phyloP scores from a whole-genome alignment of 2,888 invertebrate genomes.

The Eristalis arbustorum region DNA sequence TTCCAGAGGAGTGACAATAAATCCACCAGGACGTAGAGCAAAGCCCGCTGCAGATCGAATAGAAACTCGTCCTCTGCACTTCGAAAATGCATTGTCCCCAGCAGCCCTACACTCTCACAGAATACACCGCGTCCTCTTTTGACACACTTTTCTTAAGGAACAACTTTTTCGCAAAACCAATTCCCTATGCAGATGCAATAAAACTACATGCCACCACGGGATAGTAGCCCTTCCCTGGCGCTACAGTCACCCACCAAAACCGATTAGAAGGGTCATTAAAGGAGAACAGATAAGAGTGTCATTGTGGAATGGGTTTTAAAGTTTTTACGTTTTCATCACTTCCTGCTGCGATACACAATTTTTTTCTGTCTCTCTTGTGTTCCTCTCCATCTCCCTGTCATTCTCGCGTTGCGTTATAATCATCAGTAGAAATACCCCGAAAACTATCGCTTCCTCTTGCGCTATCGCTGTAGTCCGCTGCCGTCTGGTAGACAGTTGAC shows the following conservation, averaged over 20 bases:
- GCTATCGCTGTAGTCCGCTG: conserved; percentile 40
- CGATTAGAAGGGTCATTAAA: conserved; percentile 44
- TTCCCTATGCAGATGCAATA: neutral
- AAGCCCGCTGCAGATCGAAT: too few relatives aligned
- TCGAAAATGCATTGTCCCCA: too few relatives aligned
- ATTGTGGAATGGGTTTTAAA: conserved; percentile 39
- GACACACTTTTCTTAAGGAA: neutral
- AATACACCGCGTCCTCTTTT: neutral
- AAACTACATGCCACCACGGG: neutral
- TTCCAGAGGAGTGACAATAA: too few relatives aligned
- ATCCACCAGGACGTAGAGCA: too few relatives aligned
- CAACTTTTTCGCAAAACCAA: neutral
- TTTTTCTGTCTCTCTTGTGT: neutral
- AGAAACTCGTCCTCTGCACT: too few relatives aligned
- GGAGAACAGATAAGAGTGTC: conserved; percentile 44
- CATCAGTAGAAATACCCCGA: conserved; percentile 49
- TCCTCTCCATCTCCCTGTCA: neutral
- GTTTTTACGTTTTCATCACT: conserved; percentile 51
- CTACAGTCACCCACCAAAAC: neutral
- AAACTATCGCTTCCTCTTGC: conserved; percentile 48
- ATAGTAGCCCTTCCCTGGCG: neutral
- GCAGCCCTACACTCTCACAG: too few relatives aligned
- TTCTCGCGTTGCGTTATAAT: conserved; percentile 27
- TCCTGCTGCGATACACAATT: conserved; percentile 37
- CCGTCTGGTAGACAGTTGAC: conserved; percentile 56